Evolutionary conservation across 2,888 invertebrate genomes (phyloP).

Genomic region (Clostera curtula): DNA sequence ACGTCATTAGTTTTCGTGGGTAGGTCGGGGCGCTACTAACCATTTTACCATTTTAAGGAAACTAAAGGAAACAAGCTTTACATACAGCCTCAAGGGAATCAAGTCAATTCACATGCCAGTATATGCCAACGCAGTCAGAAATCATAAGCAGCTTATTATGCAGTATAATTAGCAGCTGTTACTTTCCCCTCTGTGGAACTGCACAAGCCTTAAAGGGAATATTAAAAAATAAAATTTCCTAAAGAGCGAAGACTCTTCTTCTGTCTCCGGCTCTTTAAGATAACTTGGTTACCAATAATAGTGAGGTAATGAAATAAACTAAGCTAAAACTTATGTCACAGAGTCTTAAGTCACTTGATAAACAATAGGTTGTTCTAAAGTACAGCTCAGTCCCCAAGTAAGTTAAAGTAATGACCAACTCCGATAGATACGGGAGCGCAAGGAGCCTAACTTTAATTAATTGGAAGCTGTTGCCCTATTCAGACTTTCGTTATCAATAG

Average conservation of each 20-base stretch:
- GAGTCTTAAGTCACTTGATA: constrained; percentile 37
- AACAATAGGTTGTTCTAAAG: constrained; percentile 43
- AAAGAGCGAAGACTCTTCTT: constrained; percentile 8
- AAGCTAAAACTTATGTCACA: constrained; percentile 26
- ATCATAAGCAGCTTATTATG: no score
- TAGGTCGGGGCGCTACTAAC: no score
- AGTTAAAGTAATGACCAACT: constrained; percentile 40
- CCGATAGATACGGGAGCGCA: constrained; percentile 28
- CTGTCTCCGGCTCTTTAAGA: constrained; percentile 9
- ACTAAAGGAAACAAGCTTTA: no score
- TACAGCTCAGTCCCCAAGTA: constrained; percentile 40
- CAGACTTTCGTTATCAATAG: constrained; percentile 15
- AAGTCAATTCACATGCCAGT: no score
- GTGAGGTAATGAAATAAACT: constrained; percentile 35
- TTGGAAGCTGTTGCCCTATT: constrained; percentile 25
- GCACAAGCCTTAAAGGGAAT: no score
- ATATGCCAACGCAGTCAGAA: no score
- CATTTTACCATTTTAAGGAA: no score
- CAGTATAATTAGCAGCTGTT: no score
- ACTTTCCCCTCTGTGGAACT: no score
- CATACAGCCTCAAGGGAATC: no score
- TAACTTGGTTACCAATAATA: constrained; percentile 11
- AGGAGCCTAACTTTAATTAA: constrained; percentile 46
- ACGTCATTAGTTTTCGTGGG: no score
- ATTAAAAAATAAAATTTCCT: constrained; percentile 6